A percentile compares a stretch with the other conserved stretches of the same genome.
These are phyloP conservation scores for Copsychus sechellarum DNA, from an alignment of 2,113 vertebrate species.

Conservation along the genomic window DNA sequence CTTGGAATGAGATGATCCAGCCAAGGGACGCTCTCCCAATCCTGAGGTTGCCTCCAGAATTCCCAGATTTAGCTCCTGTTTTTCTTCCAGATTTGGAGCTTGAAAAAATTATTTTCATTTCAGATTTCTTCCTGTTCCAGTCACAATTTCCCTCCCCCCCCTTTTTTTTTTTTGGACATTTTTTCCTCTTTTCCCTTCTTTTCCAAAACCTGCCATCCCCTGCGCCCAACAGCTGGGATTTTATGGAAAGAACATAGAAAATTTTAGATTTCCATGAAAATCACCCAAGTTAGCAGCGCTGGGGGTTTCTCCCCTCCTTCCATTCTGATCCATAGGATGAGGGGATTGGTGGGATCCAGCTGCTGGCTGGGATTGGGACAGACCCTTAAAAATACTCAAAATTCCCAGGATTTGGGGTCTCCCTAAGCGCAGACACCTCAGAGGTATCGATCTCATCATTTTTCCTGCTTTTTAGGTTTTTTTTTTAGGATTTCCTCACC, in stretches of 20 bases:
- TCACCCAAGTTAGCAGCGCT: not conserved
- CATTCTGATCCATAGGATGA: not conserved
- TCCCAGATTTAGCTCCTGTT: not conserved
- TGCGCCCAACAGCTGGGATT: not conserved
- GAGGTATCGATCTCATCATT: rapidly evolving
- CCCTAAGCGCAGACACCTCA: not conserved
- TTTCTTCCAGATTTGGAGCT: not conserved
- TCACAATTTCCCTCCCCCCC: too few relatives aligned
- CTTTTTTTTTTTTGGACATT: not conserved
- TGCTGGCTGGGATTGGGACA: not conserved
- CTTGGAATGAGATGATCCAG: not conserved
- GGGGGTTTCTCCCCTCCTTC: not conserved
- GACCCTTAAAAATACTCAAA: not conserved
- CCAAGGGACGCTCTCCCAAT: not conserved
- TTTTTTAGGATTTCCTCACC: not conserved
- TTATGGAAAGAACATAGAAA: not conserved
- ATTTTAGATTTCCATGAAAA: not conserved
- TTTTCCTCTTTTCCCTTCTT: not conserved
- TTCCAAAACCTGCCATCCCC: not conserved
- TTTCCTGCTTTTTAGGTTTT: not conserved
- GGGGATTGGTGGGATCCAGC: not conserved
- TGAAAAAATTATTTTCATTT: not conserved
- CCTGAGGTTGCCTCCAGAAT: not conserved
- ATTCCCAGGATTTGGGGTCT: not conserved
- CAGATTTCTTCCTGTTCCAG: not conserved